Base-by-base conservation (phyloP, 2,888 invertebrate genomes). In the Unio delphinus region DNA sequence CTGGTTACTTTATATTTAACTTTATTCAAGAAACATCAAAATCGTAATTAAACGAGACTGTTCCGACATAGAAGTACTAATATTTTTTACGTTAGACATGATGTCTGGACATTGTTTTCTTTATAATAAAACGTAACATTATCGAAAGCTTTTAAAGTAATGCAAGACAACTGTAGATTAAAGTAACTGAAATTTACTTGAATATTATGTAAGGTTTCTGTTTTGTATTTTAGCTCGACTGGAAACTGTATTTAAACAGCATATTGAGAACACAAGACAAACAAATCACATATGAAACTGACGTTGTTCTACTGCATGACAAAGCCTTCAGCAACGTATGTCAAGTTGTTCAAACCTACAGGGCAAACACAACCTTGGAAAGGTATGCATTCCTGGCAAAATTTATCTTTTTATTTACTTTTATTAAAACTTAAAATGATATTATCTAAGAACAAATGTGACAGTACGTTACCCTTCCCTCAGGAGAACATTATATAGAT, bases 251-350 rank as follows among this genome's bases (percentile, higher is more conserved):
- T 64, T 69, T 85, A 55, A 78, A 68, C 55, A 63, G 71, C 18
- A 65, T 84, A 20, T 54, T 73, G 5, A 61, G 67, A 62, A 76
- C 28, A 63, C 69, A 71, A 26, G 54, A 34, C 64, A 68, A 26
- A 62, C 68, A 63, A 63, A 62, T 63, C 61, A 69, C 45, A 60
- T 73, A 61, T 57, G 54, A 74, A 18, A 61, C 71, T 11, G 76
- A 83, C 64, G 72, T 81, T 11, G 82, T 83, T 11, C 75, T 83
- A 15, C 71, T 84, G 34, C 81, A 83, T 60, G 80, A 81, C 34
- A 71, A 77, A 23, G 79, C 79, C 28, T 68, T 85, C 58, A 60
- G 70, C 30, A 75, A 72, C 30, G 70, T 82, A 2, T 81, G 81
- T 45, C 26, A 65, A 18, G 69, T 82, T 60, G 61, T 81, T 11